phyloP scores from a whole-genome alignment of 2,888 invertebrate genomes.

The Nyleta sp. region DNA sequence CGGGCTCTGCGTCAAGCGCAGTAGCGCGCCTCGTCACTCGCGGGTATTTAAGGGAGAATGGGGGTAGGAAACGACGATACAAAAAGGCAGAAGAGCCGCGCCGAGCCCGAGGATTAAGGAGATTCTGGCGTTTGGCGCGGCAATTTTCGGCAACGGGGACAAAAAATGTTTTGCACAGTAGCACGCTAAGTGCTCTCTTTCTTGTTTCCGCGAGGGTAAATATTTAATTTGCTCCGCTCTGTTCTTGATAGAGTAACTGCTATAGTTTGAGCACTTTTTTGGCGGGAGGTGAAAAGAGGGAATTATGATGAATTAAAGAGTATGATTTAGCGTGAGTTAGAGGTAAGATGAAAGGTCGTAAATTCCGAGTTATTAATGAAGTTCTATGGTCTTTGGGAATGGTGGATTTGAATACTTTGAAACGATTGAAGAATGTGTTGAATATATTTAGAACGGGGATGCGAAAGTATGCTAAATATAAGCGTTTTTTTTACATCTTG shows the following conservation, averaged over 20 bases:
- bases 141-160: slow-evolving; percentile 35
- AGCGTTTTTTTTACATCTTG: too few relatives aligned
- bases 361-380: slow-evolving; percentile 38
- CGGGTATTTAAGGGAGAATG: slow-evolving; percentile 40
- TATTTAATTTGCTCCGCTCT: slow-evolving; percentile 43
- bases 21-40: slow-evolving; percentile 47
- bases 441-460: neutral
- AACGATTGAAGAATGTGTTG: neutral
- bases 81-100: slow-evolving; percentile 34
- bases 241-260: slow-evolving; percentile 34
- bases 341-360: slow-evolving; percentile 35
- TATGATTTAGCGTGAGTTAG: slow-evolving; percentile 27
- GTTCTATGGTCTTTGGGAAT: neutral
- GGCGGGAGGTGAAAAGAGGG: neutral
- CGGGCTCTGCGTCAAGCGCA: slow-evolving; percentile 57
- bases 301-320: slow-evolving; percentile 35
- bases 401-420: slow-evolving; percentile 1
- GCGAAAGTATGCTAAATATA: too few relatives aligned
- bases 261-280: slow-evolving; percentile 32
- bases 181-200: slow-evolving; percentile 39
- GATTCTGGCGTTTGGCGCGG: slow-evolving; percentile 35
- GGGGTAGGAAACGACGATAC: slow-evolving; percentile 23
- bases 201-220: slow-evolving; percentile 36
- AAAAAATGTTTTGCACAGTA: slow-evolving; percentile 44
- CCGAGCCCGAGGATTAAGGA: slow-evolving; percentile 34